Evolutionary conservation across 2,797 vertebrate genomes (phyloP), one percentile per base, ranked within the genome.

Genomic region (Neopelma chrysocephalum): DNA sequence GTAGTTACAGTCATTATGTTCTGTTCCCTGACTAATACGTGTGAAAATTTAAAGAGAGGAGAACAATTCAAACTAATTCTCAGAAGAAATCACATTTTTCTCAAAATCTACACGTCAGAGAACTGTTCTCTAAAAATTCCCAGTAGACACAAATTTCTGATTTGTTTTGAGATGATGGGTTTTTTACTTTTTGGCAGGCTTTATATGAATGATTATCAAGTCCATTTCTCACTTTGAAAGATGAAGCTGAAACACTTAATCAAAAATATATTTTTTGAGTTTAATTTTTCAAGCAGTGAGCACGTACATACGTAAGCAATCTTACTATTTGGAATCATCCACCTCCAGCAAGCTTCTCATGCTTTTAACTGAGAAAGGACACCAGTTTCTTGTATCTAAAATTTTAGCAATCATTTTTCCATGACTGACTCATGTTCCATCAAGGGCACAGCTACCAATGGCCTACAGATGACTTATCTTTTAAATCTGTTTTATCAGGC

Each of bases 1-100:
- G 15, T 23, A 31, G 27, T 36, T 48, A 11, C 13, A 58, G 7
- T 47, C 13, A 32, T 4, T 71, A 3, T 1, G 0, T 78, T 78
- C 38, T 71, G 5, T 66, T 89, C 14, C 15, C 7, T 88, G 21
- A 50, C 21, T n/a, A 36, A 60, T n/a, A 68, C 3, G 7, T 42
- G 10, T 17, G 34, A 86, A 70, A 54, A 75, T 36, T 43, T 48
- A 54, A 70, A 83, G 11, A 38, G 4, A 54, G 2, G 2, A 10
- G 11, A 87, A 79, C 7, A 8, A 57, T 50, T 1, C 7, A 89
- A 69, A 50, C 6, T 47, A 6, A 34, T 65, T 75, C 84, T 75
- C 16, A 48, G 20, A 78, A 71, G 40, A 43, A 71, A 2, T 1
- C 19, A 57, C 15, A 45, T 4, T 12, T 23, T 88, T 92, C n/a